Evolutionary conservation across 2,113 vertebrate genomes (phyloP).

Genomic region (Barnardius zonarius): DNA sequence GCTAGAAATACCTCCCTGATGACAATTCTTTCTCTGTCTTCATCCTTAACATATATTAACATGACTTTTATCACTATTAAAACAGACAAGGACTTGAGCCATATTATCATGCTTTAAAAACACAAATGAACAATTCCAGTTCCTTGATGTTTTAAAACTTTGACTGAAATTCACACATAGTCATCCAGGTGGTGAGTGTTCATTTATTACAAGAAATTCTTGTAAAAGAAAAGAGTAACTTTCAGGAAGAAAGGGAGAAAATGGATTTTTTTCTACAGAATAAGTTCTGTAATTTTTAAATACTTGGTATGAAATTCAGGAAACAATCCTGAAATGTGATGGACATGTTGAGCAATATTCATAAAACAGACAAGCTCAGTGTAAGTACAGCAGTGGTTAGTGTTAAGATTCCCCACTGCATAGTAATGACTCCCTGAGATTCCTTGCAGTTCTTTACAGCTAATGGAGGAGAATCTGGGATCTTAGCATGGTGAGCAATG

Average conservation of each 20-base stretch:
- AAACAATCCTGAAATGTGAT: neutral
- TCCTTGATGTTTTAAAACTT: neutral
- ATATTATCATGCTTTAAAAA: neutral
- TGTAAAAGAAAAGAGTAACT: neutral
- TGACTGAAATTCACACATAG: neutral
- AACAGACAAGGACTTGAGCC: neutral
- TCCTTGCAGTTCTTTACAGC: neutral
- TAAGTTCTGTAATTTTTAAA: neutral
- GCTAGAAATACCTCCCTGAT: neutral
- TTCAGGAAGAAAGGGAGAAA: neutral
- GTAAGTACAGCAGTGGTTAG: neutral
- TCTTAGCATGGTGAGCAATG: neutral
- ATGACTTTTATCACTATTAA: neutral
- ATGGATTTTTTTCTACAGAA: neutral
- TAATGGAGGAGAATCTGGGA: neutral
- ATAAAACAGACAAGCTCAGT: neutral
- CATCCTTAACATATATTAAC: neutral
- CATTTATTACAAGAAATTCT: neutral
- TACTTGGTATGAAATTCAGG: neutral
- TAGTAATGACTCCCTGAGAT: neutral
- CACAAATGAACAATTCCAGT: neutral
- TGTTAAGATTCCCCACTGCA: neutral
- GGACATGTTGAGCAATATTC: neutral
- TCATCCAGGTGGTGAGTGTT: neutral
- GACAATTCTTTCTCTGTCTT: neutral